Conservation (phyloP, 2,113 vertebrate genomes). For the Platycercus adscitus region DNA sequence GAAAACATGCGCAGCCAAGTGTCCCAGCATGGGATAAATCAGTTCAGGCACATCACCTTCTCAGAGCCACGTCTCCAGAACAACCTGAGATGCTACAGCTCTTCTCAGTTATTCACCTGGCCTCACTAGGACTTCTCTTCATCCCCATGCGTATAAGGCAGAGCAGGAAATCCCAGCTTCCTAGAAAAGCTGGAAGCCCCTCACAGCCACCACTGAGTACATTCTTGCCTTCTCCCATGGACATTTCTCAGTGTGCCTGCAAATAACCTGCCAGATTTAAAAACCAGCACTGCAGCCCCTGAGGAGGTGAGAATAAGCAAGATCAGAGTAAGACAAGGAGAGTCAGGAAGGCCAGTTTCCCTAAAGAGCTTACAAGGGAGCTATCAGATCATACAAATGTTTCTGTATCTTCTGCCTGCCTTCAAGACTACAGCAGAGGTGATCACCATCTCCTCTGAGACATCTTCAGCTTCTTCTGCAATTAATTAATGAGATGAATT, state of each 20-base stretch:
- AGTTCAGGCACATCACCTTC: not conserved
- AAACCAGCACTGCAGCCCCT: not conserved
- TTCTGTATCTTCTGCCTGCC: not conserved
- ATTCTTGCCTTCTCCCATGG: not conserved
- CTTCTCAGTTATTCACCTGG: not conserved
- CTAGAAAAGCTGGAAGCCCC: not conserved
- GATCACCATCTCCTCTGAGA: constrained; percentile 6
- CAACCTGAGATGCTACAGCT: not conserved
- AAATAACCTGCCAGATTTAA: not conserved
- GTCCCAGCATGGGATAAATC: not conserved
- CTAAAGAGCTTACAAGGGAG: not conserved
- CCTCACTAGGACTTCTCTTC: not conserved
- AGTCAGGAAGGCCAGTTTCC: not conserved
- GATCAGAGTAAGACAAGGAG: not conserved
- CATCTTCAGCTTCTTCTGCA: not conserved
- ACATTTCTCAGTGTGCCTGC: not conserved
- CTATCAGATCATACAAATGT: not conserved
- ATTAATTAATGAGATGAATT: constrained; percentile 25
- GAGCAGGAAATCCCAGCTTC: not conserved
- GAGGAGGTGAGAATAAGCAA: not conserved
- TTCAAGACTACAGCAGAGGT: not conserved
- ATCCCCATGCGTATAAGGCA: not conserved
- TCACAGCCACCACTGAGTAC: not conserved
- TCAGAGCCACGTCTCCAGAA: not conserved
- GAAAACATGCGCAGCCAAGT: not conserved